Evolutionary conservation across 2,113 vertebrate species (phyloP).

Genomic region (Callipepla squamata): DNA sequence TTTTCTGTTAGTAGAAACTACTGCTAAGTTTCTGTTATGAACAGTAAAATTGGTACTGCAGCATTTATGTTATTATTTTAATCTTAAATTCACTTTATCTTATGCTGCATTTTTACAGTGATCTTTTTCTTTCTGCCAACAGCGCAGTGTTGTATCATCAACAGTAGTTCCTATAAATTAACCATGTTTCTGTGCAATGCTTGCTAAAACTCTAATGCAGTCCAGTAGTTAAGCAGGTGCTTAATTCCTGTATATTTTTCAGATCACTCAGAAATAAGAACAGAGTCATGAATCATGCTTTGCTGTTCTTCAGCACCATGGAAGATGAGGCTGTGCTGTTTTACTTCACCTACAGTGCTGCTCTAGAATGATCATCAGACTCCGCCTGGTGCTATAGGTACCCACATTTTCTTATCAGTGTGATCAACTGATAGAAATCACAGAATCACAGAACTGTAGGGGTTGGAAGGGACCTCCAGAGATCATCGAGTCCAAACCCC

Average conservation of each 20-base stretch:
- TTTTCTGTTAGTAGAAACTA: background rate
- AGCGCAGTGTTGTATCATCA: background rate
- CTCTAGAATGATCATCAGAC: background rate
- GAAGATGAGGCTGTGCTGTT: background rate
- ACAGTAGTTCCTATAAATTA: background rate
- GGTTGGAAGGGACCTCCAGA: no score
- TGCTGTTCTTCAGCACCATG: background rate
- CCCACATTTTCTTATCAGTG: background rate
- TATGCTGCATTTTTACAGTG: background rate
- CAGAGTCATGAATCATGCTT: background rate
- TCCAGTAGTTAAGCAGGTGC: background rate
- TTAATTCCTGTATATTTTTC: background rate
- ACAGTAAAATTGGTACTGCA: background rate
- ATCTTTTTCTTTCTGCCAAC: background rate
- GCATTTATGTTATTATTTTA: background rate
- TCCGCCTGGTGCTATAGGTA: background rate
- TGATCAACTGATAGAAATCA: background rate
- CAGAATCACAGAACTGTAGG: no score
- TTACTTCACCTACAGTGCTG: background rate
- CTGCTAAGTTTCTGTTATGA: background rate
- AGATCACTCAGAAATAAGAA: background rate
- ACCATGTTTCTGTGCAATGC: background rate
- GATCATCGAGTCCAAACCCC: no score
- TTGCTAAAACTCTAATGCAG: background rate
- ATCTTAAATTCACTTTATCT: background rate